Evolutionary conservation across 2,888 invertebrate species (phyloP), one percentile per base, ranked within the genome.

Genomic region (Athalia cordata): DNA sequence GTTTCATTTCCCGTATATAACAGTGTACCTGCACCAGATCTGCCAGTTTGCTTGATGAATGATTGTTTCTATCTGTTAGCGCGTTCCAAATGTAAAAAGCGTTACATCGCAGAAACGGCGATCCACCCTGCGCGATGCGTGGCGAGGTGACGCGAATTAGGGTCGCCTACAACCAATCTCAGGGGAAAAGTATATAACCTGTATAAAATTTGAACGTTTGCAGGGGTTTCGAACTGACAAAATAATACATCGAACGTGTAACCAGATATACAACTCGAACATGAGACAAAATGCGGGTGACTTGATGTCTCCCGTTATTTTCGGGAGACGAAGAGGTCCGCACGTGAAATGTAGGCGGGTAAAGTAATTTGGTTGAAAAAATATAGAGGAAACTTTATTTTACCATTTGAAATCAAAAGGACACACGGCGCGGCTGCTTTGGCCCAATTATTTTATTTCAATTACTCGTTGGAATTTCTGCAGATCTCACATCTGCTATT

Each of bases 1-100:
- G 0, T 29, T 29, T 29, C 29, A 29, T 29, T 29, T 29, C 29
- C 29, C 29, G 29, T 29, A 29, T 29, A 29, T 29, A 29, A 29
- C 29, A 29, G 29, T 29, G 29, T 29, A 29, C 0, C 29, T 1
- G 29, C 29, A 29, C 29, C 29, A 29, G 29, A 29, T 49, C 49
- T 55, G 55, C 59, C 50, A 62, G 61, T 75, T 62, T 62, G 62
- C 75, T 62, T 62, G 75, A 75, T 64, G 75, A 75, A 75, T 75
- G 75, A 75, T 75, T 75, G 62, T 75, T 62, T 50, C 75, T 75
- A 75, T 75, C 75, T 62, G 75, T 47, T 11, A 62, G 62, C 62
- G 11, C 29, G 75, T 49, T 15, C 50, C 47, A 43, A 59, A 9
- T 52, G 9, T 59, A 75, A 75, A 75, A 64, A 75, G 43, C 52